A percentile compares a stretch with the other conserved stretches of the same genome.
phyloP scores from a whole-genome alignment of 2,888 invertebrate species.

The Cremastinae sp. region DNA sequence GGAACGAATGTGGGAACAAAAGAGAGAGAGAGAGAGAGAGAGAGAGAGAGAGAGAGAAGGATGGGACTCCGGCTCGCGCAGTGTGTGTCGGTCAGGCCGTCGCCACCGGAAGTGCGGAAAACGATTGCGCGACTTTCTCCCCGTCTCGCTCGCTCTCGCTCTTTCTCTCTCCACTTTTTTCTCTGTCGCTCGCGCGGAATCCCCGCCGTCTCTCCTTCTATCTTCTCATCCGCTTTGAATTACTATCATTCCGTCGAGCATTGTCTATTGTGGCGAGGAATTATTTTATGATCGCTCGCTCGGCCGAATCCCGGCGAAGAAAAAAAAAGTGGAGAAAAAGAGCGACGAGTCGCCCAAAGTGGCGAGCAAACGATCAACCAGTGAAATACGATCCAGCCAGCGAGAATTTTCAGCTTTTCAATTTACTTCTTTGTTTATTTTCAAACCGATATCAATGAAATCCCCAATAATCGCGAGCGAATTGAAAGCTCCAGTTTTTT shows the following conservation, averaged over 20 bases:
- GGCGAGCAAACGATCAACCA: background rate
- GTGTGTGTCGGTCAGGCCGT: slow-evolving; percentile 54
- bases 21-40: slow-evolving; percentile 47
- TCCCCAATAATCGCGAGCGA: too few species aligned
- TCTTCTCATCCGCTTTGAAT: slow-evolving; percentile 77
- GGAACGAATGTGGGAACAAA: slow-evolving; percentile 49
- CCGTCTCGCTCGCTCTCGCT: slow-evolving; percentile 29
- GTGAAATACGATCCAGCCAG: background rate
- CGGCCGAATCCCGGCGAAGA: slow-evolving; percentile 62
- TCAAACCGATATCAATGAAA: too few species aligned
- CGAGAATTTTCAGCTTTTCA: background rate
- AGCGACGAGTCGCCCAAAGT: background rate
- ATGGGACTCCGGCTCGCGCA: slow-evolving; percentile 35
- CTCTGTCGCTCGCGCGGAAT: background rate
- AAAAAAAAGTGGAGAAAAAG: slow-evolving; percentile 59
- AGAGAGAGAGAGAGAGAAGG: slow-evolving; percentile 51
- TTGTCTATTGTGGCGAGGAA: slow-evolving; percentile 79
- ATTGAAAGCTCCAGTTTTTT: too few species aligned
- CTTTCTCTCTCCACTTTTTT: slow-evolving; percentile 55
- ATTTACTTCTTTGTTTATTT: background rate
- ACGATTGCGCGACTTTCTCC: slow-evolving; percentile 67
- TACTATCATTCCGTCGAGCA: slow-evolving; percentile 77
- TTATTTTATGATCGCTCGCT: slow-evolving; percentile 79
- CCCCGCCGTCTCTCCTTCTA: slow-evolving; percentile 8
- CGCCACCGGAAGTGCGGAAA: slow-evolving; percentile 75